Percentiles rank a stretch among this genome's conserved stretches.
Evolutionary conservation across 2,888 invertebrate species (phyloP).

Genomic region (Pterobdella sp.): DNA sequence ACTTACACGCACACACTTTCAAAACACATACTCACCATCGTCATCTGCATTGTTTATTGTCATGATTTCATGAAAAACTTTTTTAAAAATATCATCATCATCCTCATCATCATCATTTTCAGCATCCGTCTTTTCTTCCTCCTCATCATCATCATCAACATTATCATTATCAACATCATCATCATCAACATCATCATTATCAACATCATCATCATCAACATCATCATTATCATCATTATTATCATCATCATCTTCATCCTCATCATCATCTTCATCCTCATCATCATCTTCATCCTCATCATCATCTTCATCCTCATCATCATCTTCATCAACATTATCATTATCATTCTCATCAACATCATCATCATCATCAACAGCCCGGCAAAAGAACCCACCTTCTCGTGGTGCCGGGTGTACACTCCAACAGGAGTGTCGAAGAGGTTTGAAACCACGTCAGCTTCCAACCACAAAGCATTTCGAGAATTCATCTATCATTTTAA

Average conservation of each 20-base stretch:
- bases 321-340: slow-evolving; percentile 23
- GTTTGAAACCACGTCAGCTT: too few relatives aligned
- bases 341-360: slow-evolving; percentile 13
- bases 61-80: too few relatives aligned
- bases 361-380: neutral
- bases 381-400: too few relatives aligned
- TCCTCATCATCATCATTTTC: neutral
- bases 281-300: slow-evolving; percentile 25
- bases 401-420: too few relatives aligned
- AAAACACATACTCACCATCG: too few relatives aligned
- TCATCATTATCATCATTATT: neutral
- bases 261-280: slow-evolving; percentile 22
- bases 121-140: neutral
- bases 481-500: too few relatives aligned
- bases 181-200: neutral
- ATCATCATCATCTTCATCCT: neutral
- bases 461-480: too few relatives aligned
- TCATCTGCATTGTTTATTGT: too few relatives aligned
- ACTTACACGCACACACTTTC: too few relatives aligned
- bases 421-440: too few relatives aligned
- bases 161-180: neutral
- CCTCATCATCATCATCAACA: neutral
- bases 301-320: slow-evolving; percentile 26
- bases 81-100: too few relatives aligned
- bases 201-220: neutral